Base-by-base conservation (phyloP, 92 coral and sea anemone species). In the Parazoanthus swiftii region DNA sequence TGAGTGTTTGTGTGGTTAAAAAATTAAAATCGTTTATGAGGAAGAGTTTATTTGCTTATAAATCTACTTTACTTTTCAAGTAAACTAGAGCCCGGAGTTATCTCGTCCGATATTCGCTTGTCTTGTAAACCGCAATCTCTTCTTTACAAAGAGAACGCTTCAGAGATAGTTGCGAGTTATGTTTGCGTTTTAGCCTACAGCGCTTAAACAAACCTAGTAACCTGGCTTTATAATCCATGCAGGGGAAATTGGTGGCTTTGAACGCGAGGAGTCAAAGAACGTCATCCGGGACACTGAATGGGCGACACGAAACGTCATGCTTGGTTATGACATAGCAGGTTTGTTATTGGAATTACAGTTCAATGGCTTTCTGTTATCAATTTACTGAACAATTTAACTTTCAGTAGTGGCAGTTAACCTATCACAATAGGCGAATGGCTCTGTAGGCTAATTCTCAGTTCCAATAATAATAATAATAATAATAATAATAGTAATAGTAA, bases 231-330 rank as follows among this genome's bases (percentile, higher is more conserved):
- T 54, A 51, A 38, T 67, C 23, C 88, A 86, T 51, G 8, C 89
- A 95, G 98, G 98, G 98, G 98, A 95, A 88, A 93, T 95, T 65
- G 98, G 98, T 54, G 94, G 86, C 50, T 95, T 95, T 89, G 93
- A 91, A 67, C 91, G 92, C 88, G 98, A 95, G 76, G 94, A 91
- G 75, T 93, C 96, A 13, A 94, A 93, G 71, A 91, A 95, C 51
- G 85, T 95, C 76, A 95, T 95, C 86, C 96, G 98, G 44, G 98
- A 95, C 81, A 93, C 95, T 63, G 98, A 91, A 46, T 95, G 98
- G 98, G 91, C 93, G 54, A 95, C 98, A 36, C 92, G 98, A 11
- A 95, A 93, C 75, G 96, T 95, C 38, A 94, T 93, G 86, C 89
- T 95, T 46, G 98, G 98, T 7, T 95, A 91, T 36, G 98, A 95